Evolutionary conservation across 1,140 invertebrate genomes (phyloP), one percentile per base, ranked within the genome.

Genomic region (Brachionus koreanus): DNA sequence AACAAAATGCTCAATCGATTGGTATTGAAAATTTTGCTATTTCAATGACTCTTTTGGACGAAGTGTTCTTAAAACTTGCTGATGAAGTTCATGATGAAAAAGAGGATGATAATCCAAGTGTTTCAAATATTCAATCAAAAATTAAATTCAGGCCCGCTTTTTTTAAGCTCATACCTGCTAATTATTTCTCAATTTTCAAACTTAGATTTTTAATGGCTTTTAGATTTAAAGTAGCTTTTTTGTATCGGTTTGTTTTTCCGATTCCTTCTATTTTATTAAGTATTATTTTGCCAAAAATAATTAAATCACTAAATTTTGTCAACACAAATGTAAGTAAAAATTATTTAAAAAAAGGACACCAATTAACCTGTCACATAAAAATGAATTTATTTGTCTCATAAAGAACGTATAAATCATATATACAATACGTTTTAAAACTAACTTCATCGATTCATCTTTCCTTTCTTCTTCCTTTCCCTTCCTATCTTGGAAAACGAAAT

Each of bases 21-120:
- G 92, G 91, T 0, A 91, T 95, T 49, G 88, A 91, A 25, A 92
- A 92, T 23, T 93, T 93, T 83, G 93, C 93, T 0, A 91, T 94
- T 0, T 93, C 93, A 0, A 90, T 93, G 3, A 93, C 93, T 6
- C 94, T 94, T 0, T 90, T 95, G 85, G 94, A 95, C 86, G 93
- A 95, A 88, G 93, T 95, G 5, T 95, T 95, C 86, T 86, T 95
- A 19, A 93, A 92, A 12, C 49, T 79, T 23, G 49, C 49, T 42
- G 49, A 79, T 5, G 43, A 52, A 46, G 19, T 25, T 35, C 42
- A 43, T 1, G 33, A 72, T 23, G 67, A 7, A 23, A 33, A 37
- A 4, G n/a, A 37, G 6, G 65, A 67, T 6, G n/a, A 35, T 35
- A 16, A 33, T 67, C 0, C 13, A 33, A 33, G 9, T 3, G 33